Evolutionary conservation across 2,113 vertebrate genomes (phyloP).

Genomic region (Dromiciops gliroides): DNA sequence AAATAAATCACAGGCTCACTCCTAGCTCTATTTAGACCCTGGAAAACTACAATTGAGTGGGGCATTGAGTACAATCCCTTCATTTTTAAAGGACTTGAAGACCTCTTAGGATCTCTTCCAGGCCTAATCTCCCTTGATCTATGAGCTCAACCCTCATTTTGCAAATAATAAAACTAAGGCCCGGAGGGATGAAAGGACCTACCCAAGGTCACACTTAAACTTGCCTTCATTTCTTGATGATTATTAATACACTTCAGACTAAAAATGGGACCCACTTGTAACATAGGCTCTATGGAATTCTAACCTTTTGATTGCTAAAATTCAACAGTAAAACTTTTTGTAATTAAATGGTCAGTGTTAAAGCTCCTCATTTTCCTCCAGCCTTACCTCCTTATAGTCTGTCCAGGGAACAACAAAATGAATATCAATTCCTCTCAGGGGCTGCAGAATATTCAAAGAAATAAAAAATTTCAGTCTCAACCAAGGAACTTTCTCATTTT

Average conservation of each 20-base stretch:
- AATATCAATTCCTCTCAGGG: conserved; percentile 35
- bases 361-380: conserved; percentile 4
- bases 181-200: neutral
- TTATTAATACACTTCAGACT: conserved; percentile 33
- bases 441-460: conserved; percentile 32
- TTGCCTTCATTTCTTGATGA: conserved; percentile 34
- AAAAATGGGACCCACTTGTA: conserved; percentile 17
- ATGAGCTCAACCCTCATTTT: neutral
- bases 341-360: conserved; percentile 38
- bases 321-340: neutral
- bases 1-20: neutral
- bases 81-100: neutral
- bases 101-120: neutral
- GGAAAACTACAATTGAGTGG: neutral
- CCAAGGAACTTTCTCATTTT: conserved; percentile 22
- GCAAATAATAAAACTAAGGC: neutral
- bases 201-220: neutral
- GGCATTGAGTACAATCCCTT: neutral
- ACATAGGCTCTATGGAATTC: conserved; percentile 27
- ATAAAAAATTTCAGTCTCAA: conserved; percentile 35
- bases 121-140: neutral
- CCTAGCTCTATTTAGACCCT: neutral
- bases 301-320: conserved; percentile 21
- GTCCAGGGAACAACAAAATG: conserved; percentile 37
- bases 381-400: neutral